A percentile compares a stretch with the other conserved stretches of the same genome.
Evolutionary conservation across 2,888 invertebrate species (phyloP).

Genomic region (Lochmaea capreae): DNA sequence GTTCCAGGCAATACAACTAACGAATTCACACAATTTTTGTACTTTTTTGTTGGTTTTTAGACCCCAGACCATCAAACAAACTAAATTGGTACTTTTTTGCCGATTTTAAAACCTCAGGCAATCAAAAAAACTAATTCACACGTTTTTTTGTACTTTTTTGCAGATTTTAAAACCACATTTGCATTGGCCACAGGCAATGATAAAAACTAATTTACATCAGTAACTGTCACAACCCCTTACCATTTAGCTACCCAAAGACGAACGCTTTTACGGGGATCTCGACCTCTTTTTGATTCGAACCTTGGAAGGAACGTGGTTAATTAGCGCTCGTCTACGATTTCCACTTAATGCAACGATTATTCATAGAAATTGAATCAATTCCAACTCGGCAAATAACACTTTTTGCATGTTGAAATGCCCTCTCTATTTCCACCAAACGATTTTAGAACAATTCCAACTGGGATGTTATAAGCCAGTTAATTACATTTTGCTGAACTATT

Average conservation of each 20-base stretch:
- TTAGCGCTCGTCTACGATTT: constrained; percentile 25
- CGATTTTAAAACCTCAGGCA: too few species aligned
- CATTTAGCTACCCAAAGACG: neutral
- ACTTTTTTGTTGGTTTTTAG: too few species aligned
- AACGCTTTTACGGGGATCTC: constrained; percentile 14
- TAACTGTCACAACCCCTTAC: constrained; percentile 7
- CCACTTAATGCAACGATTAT: constrained; percentile 28
- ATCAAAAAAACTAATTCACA: too few species aligned
- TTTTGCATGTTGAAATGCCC: constrained; percentile 1
- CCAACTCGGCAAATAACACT: constrained; percentile 15
- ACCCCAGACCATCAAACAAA: too few species aligned
- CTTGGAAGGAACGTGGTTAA: constrained; percentile 20
- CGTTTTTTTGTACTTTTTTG: neutral
- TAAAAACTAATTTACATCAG: neutral
- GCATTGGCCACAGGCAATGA: too few species aligned
- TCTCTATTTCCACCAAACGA: neutral
- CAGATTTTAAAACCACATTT: too few species aligned
- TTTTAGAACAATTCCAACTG: neutral
- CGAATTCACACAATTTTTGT: too few species aligned
- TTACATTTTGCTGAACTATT: neutral
- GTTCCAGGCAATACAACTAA: too few species aligned
- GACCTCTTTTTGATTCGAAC: constrained; percentile 10
- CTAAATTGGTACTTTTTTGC: too few species aligned
- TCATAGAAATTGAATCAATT: constrained; percentile 27
- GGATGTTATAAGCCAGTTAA: neutral